Evolutionary conservation across 2,888 invertebrate species (phyloP).

Genomic region (Drosophila nr. fundita): DNA sequence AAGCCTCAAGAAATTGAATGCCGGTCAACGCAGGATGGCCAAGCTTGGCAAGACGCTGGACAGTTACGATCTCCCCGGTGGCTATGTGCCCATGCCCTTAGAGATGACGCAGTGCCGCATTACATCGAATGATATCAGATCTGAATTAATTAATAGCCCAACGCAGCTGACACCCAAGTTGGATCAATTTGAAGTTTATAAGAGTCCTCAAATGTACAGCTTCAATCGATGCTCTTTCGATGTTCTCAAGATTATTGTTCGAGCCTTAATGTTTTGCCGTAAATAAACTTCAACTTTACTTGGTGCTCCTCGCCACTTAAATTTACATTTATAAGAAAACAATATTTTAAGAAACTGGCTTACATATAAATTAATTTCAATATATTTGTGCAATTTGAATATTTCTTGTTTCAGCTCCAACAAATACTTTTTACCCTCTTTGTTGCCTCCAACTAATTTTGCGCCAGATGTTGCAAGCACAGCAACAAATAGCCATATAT

Average conservation of each 20-base stretch:
- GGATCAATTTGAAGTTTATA: neutral
- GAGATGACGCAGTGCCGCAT: neutral
- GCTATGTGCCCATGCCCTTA: neutral
- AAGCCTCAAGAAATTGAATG: neutral
- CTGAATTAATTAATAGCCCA: neutral
- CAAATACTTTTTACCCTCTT: neutral
- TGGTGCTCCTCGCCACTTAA: too few species aligned
- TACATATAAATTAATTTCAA: too few species aligned
- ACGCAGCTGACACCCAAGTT: neutral
- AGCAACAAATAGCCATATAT: conserved; percentile 64
- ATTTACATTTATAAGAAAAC: neutral
- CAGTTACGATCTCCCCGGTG: neutral
- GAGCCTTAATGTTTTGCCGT: neutral
- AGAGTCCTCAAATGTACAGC: neutral
- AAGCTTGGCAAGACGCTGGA: neutral
- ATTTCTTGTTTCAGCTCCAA: neutral
- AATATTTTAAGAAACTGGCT: neutral
- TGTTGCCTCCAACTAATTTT: conserved; percentile 4
- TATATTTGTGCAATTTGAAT: neutral
- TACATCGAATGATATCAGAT: neutral
- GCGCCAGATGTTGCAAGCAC: conserved; percentile 41
- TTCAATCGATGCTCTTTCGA: conserved; percentile 15
- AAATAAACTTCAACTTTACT: neutral
- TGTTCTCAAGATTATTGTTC: neutral
- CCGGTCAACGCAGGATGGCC: neutral